These are phyloP conservation scores for Cryptus viduatorius DNA, from an alignment of 2,888 invertebrate species.

Conservation along the genomic window DNA sequence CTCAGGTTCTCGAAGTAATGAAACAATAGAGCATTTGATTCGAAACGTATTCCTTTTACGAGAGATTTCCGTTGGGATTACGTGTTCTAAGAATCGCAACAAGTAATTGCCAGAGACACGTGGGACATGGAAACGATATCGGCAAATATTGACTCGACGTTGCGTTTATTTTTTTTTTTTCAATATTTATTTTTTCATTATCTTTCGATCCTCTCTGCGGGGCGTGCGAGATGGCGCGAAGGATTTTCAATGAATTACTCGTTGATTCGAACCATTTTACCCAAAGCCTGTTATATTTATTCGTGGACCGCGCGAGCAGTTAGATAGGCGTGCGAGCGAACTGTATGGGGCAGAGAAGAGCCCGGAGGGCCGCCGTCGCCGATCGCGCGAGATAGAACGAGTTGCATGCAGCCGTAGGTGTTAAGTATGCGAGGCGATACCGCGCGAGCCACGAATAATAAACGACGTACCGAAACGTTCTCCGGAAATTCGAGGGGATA, in stretches of 20 bases:
- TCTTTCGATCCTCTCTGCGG: constrained; percentile 12
- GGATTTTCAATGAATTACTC: constrained; percentile 61
- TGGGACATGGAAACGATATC: too few species aligned
- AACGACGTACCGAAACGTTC: constrained; percentile 59
- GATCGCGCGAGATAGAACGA: constrained; percentile 13
- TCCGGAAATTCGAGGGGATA: constrained; percentile 61
- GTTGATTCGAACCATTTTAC: constrained; percentile 57
- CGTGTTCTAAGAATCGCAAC: too few species aligned
- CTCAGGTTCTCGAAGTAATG: too few species aligned
- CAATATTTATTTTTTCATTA: constrained; percentile 15
- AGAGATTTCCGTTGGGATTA: too few species aligned
- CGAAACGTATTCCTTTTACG: too few species aligned
- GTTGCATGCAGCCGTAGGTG: constrained; percentile 46
- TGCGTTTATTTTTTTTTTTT: neutral
- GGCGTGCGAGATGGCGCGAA: neutral
- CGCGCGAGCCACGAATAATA: constrained; percentile 61
- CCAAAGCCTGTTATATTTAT: constrained; percentile 60
- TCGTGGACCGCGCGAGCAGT: constrained; percentile 38
- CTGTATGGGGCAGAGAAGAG: neutral
- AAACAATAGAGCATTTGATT: too few species aligned
- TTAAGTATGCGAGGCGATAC: constrained; percentile 63
- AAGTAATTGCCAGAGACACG: too few species aligned
- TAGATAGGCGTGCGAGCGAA: constrained; percentile 24
- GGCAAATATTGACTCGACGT: neutral
- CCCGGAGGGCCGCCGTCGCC: constrained; percentile 32